These are phyloP conservation scores for Drosophila parvula DNA, from an alignment of 1,140 invertebrate species.

Conservation along the genomic window DNA sequence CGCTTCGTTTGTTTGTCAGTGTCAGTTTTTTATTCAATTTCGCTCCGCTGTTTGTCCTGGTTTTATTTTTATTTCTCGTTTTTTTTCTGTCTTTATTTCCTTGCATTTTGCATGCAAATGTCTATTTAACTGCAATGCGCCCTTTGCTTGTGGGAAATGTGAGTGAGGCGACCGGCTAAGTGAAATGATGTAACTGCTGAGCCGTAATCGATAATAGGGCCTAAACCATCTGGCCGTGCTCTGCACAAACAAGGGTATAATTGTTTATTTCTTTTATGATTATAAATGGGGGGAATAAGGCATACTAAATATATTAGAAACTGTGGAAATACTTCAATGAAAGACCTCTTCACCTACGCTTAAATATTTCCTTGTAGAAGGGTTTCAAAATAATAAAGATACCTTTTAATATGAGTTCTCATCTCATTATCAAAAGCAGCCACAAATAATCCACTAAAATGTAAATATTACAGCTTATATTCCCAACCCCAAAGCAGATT, in stretches of 20 bases:
- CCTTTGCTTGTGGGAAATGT: slow-evolving; percentile 41
- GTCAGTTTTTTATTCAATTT: slow-evolving; percentile 77
- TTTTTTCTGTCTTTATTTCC: slow-evolving; percentile 49
- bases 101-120: slow-evolving; percentile 77
- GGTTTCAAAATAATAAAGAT: not conserved
- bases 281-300: not conserved
- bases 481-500: no score
- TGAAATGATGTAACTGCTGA: slow-evolving; percentile 78
- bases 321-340: no score
- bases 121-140: slow-evolving; percentile 79
- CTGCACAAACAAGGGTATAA: slow-evolving; percentile 13
- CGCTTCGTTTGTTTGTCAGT: slow-evolving; percentile 60
- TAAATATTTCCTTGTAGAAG: not conserved
- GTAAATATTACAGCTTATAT: not conserved
- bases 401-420: not conserved
- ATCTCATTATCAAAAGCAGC: not conserved
- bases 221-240: not conserved
- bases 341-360: not conserved
- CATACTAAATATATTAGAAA: not conserved
- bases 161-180: slow-evolving; percentile 47
- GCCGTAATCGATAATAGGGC: slow-evolving; percentile 68
- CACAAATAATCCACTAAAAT: not conserved
- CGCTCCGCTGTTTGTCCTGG: slow-evolving; percentile 71
- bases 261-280: slow-evolving; percentile 17
- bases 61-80: slow-evolving; percentile 32